Percentiles rank a stretch among this genome's conserved stretches.
Evolutionary conservation across 2,113 vertebrate species (phyloP).

Genomic region (Rana temporaria): DNA sequence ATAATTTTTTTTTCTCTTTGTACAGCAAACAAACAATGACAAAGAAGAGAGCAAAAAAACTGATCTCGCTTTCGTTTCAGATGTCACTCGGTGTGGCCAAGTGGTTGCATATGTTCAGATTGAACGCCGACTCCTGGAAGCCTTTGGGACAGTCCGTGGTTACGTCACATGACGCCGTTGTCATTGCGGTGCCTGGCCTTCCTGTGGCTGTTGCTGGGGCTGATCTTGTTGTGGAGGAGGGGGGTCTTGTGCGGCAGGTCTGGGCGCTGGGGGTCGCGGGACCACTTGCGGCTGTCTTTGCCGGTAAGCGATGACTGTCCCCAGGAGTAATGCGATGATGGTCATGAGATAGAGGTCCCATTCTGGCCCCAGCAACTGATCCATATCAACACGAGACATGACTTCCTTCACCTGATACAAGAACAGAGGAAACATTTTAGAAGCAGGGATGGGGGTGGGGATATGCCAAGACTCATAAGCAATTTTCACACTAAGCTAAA

Average conservation of each 20-base stretch:
- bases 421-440: not conserved
- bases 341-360: slow-evolving; percentile 99
- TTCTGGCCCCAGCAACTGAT: slow-evolving; percentile 94
- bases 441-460: not conserved
- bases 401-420: slow-evolving; percentile 83
- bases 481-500: no score
- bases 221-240: slow-evolving; percentile 68
- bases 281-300: slow-evolving; percentile 93
- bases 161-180: slow-evolving; percentile 51
- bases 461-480: no score
- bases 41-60: not conserved
- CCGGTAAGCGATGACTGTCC: slow-evolving; percentile 94
- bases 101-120: slow-evolving; percentile 3
- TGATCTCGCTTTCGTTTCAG: not conserved
- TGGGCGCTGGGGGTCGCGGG: slow-evolving; percentile 64
- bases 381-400: slow-evolving; percentile 89
- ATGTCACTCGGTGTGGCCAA: not conserved
- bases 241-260: slow-evolving; percentile 72
- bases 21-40: not conserved
- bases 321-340: slow-evolving; percentile 91
- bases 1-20: not conserved
- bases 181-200: slow-evolving; percentile 52
- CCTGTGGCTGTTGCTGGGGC: slow-evolving; percentile 68
- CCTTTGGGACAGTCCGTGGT: not conserved
- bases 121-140: slow-evolving; percentile 20